Conservation (phyloP, 2,888 invertebrate genomes). For the Ophraella communa region DNA sequence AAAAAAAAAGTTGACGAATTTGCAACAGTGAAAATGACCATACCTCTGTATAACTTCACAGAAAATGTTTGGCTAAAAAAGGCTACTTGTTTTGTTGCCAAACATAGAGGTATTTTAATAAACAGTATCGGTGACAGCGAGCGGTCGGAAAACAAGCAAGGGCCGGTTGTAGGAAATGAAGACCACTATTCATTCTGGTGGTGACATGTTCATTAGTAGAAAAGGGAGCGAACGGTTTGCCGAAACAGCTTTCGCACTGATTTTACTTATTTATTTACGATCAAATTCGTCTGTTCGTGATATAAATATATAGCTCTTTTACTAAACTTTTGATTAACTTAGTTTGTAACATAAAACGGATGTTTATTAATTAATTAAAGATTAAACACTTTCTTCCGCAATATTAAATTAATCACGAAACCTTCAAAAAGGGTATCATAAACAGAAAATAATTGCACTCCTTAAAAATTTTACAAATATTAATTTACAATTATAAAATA, state of each 20-base stretch:
- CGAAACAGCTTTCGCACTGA: slow-evolving; percentile 39
- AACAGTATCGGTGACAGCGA: slow-evolving; percentile 34
- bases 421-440: background rate
- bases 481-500: no score
- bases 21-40: background rate
- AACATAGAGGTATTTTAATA: slow-evolving; percentile 33
- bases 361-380: slow-evolving; percentile 6
- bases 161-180: slow-evolving; percentile 48
- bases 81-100: slow-evolving; percentile 13
- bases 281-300: slow-evolving; percentile 40
- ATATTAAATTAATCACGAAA: background rate
- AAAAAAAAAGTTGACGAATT: background rate
- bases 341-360: slow-evolving; percentile 18
- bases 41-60: slow-evolving; percentile 3
- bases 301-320: slow-evolving; percentile 42
- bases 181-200: slow-evolving; percentile 52
- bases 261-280: slow-evolving; percentile 48
- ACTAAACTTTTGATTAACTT: slow-evolving; percentile 24
- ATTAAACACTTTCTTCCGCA: background rate
- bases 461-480: no score
- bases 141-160: slow-evolving; percentile 26
- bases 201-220: slow-evolving; percentile 52
- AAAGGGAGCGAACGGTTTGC: slow-evolving; percentile 35
- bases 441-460: background rate
- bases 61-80: slow-evolving; percentile 12